Base-by-base conservation (phyloP, 2,113 vertebrate genomes). In the Kobus ellipsiprymnus region DNA sequence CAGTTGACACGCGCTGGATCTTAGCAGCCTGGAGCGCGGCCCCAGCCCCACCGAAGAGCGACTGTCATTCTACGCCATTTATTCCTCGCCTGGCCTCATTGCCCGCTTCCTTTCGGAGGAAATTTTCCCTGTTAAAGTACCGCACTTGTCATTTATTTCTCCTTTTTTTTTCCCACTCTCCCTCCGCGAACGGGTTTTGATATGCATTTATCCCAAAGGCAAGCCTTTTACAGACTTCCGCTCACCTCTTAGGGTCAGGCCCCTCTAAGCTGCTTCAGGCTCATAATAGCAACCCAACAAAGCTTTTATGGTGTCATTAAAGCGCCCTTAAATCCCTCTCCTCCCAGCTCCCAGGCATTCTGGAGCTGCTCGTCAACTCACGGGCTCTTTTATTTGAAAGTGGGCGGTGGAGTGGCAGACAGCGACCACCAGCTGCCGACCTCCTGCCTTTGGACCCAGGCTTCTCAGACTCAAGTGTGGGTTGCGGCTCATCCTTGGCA, bases 41-140 rank as follows among this genome's bases (percentile, higher is more conserved):
- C 98, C 99, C 98, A 99, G 99, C 98, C 99, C 98, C 98, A 98
- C 99, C 99, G 99, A 99, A 99, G 99, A 99, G 99, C 98, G 98
- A 99, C 99, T 99, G 99, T 99, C 99, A 99, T 99, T 98, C 99
- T 99, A 99, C 99, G 98, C 99, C 99, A 99, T 99, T 99, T 99
- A 99, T 99, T 99, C 97, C 98, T 98, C 97, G 98, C 98, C 98
- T 98, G 98, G 99, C 98, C 98, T 99, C 98, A 98, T 98, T 98
- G 98, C 98, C 98, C 95, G 97, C 98, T 98, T 98, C 98, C 98
- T 99, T 98, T 99, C 96, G 78, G 98, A 98, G 97, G 98, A 99
- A 98, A 99, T 98, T 98, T 98, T 98, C 98, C 98, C 98, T 95
- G 98, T 97, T 98, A 97, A 98, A 99, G 98, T 97, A 98, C 98